These are phyloP conservation scores for Chionis minor DNA, from an alignment of 2,113 vertebrate species.

Conservation along the genomic window DNA sequence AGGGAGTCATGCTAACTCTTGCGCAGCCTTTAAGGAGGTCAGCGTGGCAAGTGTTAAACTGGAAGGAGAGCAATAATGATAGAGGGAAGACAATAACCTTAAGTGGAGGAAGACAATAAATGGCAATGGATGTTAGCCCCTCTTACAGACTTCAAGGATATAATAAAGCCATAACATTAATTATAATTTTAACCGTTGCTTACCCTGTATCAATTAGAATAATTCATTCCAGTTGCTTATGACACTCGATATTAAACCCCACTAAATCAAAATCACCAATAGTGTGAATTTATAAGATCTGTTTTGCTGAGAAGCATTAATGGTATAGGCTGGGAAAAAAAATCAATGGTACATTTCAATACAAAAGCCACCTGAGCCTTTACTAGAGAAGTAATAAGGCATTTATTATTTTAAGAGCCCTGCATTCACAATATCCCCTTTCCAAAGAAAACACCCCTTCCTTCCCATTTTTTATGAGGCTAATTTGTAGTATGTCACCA, in stretches of 20 bases:
- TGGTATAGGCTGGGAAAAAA: not conserved
- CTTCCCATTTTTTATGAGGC: conserved; percentile 59
- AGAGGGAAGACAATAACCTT: not conserved
- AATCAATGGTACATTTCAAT: conserved; percentile 48
- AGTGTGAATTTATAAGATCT: not conserved
- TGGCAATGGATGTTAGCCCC: not conserved
- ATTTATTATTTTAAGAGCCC: conserved; percentile 69
- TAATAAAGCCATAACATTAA: not conserved
- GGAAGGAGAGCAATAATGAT: not conserved
- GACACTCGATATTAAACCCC: conserved; percentile 1
- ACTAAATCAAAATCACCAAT: conserved; percentile 30
- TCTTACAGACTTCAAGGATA: conserved; percentile 9
- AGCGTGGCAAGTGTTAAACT: not conserved
- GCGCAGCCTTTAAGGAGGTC: not conserved
- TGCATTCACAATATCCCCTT: conserved; percentile 56
- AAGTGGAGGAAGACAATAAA: conserved; percentile 18
- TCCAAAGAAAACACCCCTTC: conserved; percentile 66
- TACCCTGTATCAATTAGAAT: conserved; percentile 29
- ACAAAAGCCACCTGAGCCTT: conserved; percentile 66
- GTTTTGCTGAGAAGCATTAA: conserved; percentile 34
- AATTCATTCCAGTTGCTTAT: conserved; percentile 28
- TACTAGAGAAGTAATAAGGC: conserved; percentile 60
- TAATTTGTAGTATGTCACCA: conserved; percentile 69
- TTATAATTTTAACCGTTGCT: conserved; percentile 55
- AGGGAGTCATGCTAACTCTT: not conserved